Base-by-base conservation (phyloP, 1,140 invertebrate species). In the Tribolium madens region DNA sequence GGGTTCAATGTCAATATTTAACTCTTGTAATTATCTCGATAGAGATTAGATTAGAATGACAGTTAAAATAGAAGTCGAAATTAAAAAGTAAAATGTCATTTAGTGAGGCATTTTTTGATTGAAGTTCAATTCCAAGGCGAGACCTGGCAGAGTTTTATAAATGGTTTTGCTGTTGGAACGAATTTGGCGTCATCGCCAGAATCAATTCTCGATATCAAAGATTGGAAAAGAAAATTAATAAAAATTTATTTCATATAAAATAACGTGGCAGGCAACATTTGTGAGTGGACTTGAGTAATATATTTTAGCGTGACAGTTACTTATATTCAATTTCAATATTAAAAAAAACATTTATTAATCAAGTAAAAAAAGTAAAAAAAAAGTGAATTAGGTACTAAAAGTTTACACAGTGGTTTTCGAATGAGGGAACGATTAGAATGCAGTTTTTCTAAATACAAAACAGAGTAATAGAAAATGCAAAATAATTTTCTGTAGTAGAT, bases 1-100 rank as follows among this genome's bases (percentile, higher is more conserved):
- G 70, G 70, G 70, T 72, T 72, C 14, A 52, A 72, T 72, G 70
- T 72, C 70, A 72, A 72, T 72, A 72, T 72, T 72, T 72, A 72
- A 72, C 42, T 47, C 18, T 14, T 72, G 70, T 72, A 72, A 48
- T 72, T 72, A 72, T 72, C 70, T 72, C 52, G 70, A 72, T 72
- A 72, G 21, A 33, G 57, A 21, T 71, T 36, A 47, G 68, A 71
- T 71, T 12, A 13, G 7, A 26, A 21, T 21, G 18, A 21, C 3
- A 21, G 1, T 21, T 21, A 21, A 21, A 4, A 26, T 21, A 21
- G 3, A 26, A 64, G 31, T 36, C 57, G 26, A 64, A 36, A 64
- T 64, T 64, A 64, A 64, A 64, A 64, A 64, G 57, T 33, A 64
- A 42, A 64, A 64, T 64, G 57, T 64, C 57, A 14, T 64, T 64